phyloP scores from a whole-genome alignment of 2,888 invertebrate genomes.

The Clepsis dumicolana region DNA sequence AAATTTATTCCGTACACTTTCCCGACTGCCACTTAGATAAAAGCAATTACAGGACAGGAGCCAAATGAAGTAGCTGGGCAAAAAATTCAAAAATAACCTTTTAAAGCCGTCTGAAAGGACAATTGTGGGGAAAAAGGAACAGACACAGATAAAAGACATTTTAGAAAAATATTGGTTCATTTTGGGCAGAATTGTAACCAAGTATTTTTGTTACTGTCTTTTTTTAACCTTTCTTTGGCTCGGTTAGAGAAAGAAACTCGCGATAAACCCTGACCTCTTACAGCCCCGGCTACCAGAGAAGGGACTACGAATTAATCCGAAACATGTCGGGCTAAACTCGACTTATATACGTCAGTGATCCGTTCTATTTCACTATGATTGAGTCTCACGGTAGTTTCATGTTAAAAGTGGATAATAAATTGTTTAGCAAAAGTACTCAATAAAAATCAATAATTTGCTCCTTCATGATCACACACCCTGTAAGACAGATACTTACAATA shows the following conservation, averaged over 20 bases:
- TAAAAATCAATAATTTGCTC: too few species aligned
- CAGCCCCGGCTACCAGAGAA: too few species aligned
- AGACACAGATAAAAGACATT: not conserved
- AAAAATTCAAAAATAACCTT: conserved; percentile 58
- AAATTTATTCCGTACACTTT: conserved; percentile 41
- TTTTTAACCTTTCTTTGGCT: not conserved
- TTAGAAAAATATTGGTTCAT: conserved; percentile 7
- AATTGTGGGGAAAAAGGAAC: conserved; percentile 1
- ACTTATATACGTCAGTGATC: too few species aligned
- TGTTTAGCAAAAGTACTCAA: too few species aligned
- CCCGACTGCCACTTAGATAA: conserved; percentile 52
- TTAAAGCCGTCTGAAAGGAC: conserved; percentile 20
- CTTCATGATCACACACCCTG: too few species aligned
- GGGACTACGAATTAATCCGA: too few species aligned
- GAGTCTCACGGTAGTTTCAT: too few species aligned
- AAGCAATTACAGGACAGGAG: conserved; percentile 55
- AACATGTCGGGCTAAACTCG: too few species aligned
- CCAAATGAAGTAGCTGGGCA: conserved; percentile 36
- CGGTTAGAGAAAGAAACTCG: not conserved
- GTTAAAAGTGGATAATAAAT: too few species aligned
- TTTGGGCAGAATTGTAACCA: not conserved
- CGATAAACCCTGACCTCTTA: not conserved
- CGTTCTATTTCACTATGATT: too few species aligned
- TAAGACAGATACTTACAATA: too few species aligned
- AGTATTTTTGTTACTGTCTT: not conserved